Conservation (phyloP, 2,888 invertebrate genomes). For the Cataglyphis cursor region DNA sequence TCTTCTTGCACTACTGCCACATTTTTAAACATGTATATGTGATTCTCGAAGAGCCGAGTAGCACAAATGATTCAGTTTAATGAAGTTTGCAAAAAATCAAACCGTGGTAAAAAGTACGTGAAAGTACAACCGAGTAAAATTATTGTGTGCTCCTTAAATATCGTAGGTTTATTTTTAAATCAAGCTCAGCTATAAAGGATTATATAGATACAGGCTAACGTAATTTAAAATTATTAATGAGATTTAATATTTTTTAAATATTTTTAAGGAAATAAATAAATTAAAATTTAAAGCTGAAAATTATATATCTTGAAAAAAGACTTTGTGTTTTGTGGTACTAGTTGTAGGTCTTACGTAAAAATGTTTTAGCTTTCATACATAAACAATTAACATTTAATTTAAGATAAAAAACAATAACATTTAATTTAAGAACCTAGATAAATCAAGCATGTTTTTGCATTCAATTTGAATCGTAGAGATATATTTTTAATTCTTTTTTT, state of each 20-base stretch:
- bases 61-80: constrained; percentile 4
- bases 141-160: constrained; percentile 35
- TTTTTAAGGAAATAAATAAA: not conserved
- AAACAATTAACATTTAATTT: not conserved
- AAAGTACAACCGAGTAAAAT: constrained; percentile 47
- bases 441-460: not conserved
- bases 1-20: constrained; percentile 19
- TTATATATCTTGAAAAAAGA: not conserved
- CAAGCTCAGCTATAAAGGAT: not conserved
- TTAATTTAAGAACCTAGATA: not conserved
- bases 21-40: constrained; percentile 17
- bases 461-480: not conserved
- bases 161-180: constrained; percentile 32
- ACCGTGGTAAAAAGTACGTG: constrained; percentile 43
- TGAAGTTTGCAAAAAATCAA: constrained; percentile 17
- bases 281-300: not conserved
- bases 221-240: not conserved
- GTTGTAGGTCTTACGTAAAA: not conserved
- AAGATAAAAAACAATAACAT: not conserved
- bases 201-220: not conserved
- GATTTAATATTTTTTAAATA: not conserved
- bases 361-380: not conserved
- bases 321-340: not conserved
- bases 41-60: not conserved
- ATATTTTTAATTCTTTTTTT: not conserved